These are phyloP conservation scores for Parascotia fuliginaria DNA, from an alignment of 2,888 invertebrate species.

Conservation along the genomic window DNA sequence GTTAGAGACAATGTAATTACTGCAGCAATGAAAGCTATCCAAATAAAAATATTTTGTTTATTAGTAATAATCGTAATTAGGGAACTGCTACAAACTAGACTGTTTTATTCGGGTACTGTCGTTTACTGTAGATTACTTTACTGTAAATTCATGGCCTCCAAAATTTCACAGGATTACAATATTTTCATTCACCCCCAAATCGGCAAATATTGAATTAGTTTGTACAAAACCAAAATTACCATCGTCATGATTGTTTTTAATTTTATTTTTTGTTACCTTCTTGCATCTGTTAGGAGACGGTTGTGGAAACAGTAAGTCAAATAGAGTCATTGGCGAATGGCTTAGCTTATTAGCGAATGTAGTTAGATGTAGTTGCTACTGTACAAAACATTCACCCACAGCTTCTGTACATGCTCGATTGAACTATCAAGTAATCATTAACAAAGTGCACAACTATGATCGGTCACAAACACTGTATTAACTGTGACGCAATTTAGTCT, in stretches of 20 bases:
- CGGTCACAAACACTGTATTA: slow-evolving; percentile 28
- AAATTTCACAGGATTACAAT: slow-evolving; percentile 23
- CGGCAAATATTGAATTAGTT: slow-evolving; percentile 57
- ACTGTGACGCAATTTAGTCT: slow-evolving; percentile 31
- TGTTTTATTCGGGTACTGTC: too few species aligned
- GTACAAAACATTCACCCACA: slow-evolving; percentile 48
- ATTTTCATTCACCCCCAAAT: slow-evolving; percentile 54
- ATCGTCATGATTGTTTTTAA: slow-evolving; percentile 73
- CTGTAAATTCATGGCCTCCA: slow-evolving; percentile 14
- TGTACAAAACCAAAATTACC: slow-evolving; percentile 59
- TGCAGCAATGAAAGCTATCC: too few species aligned
- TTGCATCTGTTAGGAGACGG: slow-evolving; percentile 86
- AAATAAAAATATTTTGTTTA: too few species aligned
- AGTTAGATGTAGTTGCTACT: slow-evolving; percentile 60
- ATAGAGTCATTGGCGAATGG: slow-evolving; percentile 77
- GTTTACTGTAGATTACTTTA: not conserved
- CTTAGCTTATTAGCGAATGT: slow-evolving; percentile 73
- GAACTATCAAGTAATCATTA: slow-evolving; percentile 32
- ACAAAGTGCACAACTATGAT: slow-evolving; percentile 33
- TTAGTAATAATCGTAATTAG: too few species aligned
- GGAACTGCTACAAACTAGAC: too few species aligned
- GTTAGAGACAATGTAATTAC: too few species aligned
- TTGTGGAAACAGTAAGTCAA: slow-evolving; percentile 86
- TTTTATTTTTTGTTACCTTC: slow-evolving; percentile 82
- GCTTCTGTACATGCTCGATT: slow-evolving; percentile 40